Evolutionary conservation across 2,888 invertebrate genomes (phyloP).

Genomic region (Cordylochernes scorpioides): DNA sequence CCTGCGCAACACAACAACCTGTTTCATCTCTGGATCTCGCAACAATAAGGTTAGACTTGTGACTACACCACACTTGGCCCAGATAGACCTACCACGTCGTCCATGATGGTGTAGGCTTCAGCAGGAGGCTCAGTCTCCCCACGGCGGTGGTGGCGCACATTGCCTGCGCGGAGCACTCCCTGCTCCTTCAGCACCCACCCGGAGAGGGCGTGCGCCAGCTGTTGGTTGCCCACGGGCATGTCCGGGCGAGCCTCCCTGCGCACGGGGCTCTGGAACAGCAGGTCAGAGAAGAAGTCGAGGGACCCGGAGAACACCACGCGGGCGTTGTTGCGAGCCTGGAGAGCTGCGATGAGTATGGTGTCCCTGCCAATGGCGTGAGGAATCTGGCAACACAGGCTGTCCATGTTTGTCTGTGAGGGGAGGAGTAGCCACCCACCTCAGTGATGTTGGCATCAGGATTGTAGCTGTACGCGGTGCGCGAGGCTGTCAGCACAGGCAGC

Average conservation of each 20-base stretch:
- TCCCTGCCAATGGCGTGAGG: conserved; percentile 87
- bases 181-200: conserved; percentile 88
- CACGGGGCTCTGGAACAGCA: conserved; percentile 57
- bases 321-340: conserved; percentile 96
- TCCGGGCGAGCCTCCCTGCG: conserved; percentile 35
- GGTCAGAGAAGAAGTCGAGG: conserved; percentile 85
- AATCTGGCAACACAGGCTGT: too few relatives aligned
- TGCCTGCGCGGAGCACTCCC: conserved; percentile 68
- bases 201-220: conserved; percentile 49
- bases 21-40: too few relatives aligned
- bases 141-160: conserved; percentile 55
- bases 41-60: too few relatives aligned
- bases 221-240: conserved; percentile 40
- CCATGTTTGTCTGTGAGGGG: neutral
- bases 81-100: conserved; percentile 41
- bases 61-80: too few relatives aligned
- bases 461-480: conserved; percentile 82
- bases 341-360: conserved; percentile 68
- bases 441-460: conserved; percentile 57
- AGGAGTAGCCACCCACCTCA: conserved; percentile 30
- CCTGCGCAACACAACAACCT: too few relatives aligned
- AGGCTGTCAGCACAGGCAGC: conserved; percentile 59
- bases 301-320: conserved; percentile 89
- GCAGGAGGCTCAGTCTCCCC: conserved; percentile 53
- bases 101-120: conserved; percentile 80